phyloP scores from a whole-genome alignment of 1,140 invertebrate species.

The Lysiphlebus fabarum region DNA sequence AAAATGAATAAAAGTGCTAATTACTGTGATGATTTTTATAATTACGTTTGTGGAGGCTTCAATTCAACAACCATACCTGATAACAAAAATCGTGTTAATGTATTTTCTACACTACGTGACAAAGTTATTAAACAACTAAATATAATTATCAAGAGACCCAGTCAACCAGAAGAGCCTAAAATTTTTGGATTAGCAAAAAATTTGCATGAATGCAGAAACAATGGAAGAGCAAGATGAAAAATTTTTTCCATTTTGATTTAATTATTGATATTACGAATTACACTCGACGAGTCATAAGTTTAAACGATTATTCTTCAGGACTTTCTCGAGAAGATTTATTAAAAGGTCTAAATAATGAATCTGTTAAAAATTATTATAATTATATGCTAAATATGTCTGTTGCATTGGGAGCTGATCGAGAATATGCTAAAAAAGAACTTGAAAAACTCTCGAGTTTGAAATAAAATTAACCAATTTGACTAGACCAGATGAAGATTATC shows the following conservation, averaged over 20 bases:
- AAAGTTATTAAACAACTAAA: slow-evolving; percentile 75
- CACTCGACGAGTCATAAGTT: slow-evolving; percentile 57
- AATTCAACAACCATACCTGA: slow-evolving; percentile 56
- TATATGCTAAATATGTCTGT: too few relatives aligned
- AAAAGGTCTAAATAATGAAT: too few relatives aligned
- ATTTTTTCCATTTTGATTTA: slow-evolving; percentile 85
- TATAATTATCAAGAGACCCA: slow-evolving; percentile 68
- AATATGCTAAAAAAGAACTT: too few relatives aligned
- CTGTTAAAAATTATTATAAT: too few relatives aligned
- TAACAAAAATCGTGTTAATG: slow-evolving; percentile 70
- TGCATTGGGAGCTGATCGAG: too few relatives aligned
- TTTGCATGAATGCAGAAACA: slow-evolving; percentile 60
- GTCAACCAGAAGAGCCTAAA: slow-evolving; percentile 63
- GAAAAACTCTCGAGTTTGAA: too few relatives aligned
- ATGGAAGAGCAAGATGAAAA: slow-evolving; percentile 71
- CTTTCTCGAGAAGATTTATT: too few relatives aligned
- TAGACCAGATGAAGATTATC: too few relatives aligned
- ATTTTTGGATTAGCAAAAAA: slow-evolving; percentile 64
- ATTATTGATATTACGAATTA: slow-evolving; percentile 64
- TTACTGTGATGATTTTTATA: slow-evolving; percentile 81
- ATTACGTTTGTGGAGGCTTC: slow-evolving; percentile 61
- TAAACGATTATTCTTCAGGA: too few relatives aligned
- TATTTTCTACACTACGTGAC: slow-evolving; percentile 76
- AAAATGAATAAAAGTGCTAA: slow-evolving; percentile 58
- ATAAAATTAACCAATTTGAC: too few relatives aligned